Conservation (phyloP, 2,888 invertebrate species). For the Heteromurus nitidus region DNA sequence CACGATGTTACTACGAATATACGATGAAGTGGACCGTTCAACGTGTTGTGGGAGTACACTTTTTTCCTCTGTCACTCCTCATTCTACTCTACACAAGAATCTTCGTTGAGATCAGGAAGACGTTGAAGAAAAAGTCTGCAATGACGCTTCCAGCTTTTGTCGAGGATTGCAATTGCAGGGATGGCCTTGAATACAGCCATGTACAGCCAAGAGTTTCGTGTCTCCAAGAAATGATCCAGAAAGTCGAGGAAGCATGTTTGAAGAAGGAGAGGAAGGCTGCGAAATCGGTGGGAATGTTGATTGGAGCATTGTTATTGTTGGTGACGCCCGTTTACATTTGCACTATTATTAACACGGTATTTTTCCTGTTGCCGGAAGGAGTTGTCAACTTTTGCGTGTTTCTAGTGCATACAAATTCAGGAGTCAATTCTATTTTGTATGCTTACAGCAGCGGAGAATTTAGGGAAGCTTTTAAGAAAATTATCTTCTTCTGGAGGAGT, state of each 20-base stretch:
- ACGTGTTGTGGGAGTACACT: too few species aligned
- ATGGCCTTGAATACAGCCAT: too few species aligned
- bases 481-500: conserved; percentile 3
- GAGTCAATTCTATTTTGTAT: conserved; percentile 22
- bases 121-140: background rate
- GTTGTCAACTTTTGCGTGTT: background rate
- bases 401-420: conserved; percentile 20
- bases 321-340: conserved; percentile 2
- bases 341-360: background rate
- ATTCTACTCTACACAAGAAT: too few species aligned
- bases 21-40: too few species aligned
- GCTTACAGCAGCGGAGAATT: background rate
- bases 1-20: too few species aligned
- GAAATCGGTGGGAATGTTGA: conserved; percentile 9
- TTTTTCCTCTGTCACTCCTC: too few species aligned
- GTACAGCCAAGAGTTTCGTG: background rate
- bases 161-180: too few species aligned
- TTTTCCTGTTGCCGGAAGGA: too few species aligned
- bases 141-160: background rate
- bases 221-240: background rate
- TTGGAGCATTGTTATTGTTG: conserved; percentile 2
- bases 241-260: background rate
- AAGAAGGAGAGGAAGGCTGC: conserved; percentile 10
- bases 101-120: background rate
- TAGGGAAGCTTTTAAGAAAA: background rate